A percentile compares a stretch with the other conserved stretches of the same genome.
Conservation (phyloP, 2,888 invertebrate species). For the Caenorhabditis panamensis region DNA sequence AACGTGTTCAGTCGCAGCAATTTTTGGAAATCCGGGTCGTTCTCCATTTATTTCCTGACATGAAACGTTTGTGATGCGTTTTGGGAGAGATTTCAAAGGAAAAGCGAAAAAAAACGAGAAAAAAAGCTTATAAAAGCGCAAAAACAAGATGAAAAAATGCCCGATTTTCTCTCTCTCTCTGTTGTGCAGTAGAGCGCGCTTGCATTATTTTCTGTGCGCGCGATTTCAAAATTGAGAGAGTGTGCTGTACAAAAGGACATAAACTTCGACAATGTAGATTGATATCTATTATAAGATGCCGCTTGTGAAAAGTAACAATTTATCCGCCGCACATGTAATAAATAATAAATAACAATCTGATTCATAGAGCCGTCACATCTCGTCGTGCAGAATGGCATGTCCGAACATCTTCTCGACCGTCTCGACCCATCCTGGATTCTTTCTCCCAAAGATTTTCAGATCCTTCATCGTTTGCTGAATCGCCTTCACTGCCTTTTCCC, state of each 20-base stretch:
- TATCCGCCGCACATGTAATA: background rate
- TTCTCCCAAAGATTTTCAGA: slow-evolving; percentile 46
- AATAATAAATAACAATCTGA: slow-evolving; percentile 2
- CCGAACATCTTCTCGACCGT: slow-evolving; percentile 46
- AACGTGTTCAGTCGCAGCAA: background rate
- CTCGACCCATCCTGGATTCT: slow-evolving; percentile 58
- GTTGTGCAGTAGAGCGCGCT: slow-evolving; percentile 18
- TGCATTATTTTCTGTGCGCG: background rate
- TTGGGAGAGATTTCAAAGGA: no score
- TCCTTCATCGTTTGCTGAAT: slow-evolving; percentile 54
- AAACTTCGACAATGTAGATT: background rate
- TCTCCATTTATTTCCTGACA: slow-evolving; percentile 34
- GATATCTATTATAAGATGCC: no score
- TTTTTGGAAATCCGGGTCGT: slow-evolving; percentile 10
- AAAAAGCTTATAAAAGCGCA: background rate
- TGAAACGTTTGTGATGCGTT: no score
- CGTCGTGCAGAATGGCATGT: slow-evolving; percentile 48
- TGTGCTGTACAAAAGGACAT: no score
- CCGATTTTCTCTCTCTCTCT: background rate
- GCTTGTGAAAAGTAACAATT: slow-evolving; percentile 4
- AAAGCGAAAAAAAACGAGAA: slow-evolving; percentile 2
- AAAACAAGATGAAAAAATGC: background rate
- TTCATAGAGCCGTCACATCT: slow-evolving; percentile 35
- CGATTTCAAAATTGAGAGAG: background rate
- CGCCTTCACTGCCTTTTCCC: slow-evolving; percentile 48